These are phyloP conservation scores for Agelaius phoeniceus DNA, from an alignment of 2,113 vertebrate species.

Conservation along the genomic window DNA sequence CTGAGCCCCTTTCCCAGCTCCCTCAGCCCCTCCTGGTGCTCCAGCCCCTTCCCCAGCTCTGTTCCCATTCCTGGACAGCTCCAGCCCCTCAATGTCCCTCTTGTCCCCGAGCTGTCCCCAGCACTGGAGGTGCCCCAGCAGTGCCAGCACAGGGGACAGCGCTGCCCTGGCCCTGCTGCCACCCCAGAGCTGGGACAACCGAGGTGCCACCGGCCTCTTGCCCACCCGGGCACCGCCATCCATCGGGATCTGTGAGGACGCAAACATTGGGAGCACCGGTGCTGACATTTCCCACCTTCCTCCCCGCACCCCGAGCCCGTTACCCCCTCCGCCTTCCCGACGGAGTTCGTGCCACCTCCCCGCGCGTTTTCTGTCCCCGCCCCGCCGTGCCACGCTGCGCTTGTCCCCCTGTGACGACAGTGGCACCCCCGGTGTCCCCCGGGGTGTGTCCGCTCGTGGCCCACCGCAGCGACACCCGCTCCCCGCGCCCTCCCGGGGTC, in stretches of 20 bases:
- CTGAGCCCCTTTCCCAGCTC: not conserved
- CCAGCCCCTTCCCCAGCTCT: not conserved
- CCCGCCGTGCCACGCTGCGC: not conserved
- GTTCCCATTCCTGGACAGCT: not conserved
- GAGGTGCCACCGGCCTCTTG: not conserved
- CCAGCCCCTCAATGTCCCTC: fast-evolving
- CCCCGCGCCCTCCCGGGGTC: not conserved
- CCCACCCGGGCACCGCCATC: not conserved
- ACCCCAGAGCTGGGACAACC: not conserved
- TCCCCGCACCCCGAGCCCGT: not conserved
- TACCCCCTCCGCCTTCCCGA: not conserved
- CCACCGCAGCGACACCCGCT: not conserved
- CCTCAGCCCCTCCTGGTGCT: not conserved
- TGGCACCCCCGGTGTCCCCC: not conserved
- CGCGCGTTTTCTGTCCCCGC: not conserved
- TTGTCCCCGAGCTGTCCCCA: not conserved
- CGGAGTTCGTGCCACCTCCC: not conserved
- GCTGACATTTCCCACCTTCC: not conserved
- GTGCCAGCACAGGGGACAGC: not conserved
- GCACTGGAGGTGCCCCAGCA: not conserved
- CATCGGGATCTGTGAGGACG: too few species aligned
- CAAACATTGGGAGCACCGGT: too few species aligned
- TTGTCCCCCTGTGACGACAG: not conserved
- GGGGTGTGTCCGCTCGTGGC: not conserved
- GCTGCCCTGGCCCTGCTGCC: not conserved